Evolutionary conservation across 2,797 vertebrate species (phyloP), one percentile per base, ranked within the genome.

Genomic region (Enteromius argenteus): DNA sequence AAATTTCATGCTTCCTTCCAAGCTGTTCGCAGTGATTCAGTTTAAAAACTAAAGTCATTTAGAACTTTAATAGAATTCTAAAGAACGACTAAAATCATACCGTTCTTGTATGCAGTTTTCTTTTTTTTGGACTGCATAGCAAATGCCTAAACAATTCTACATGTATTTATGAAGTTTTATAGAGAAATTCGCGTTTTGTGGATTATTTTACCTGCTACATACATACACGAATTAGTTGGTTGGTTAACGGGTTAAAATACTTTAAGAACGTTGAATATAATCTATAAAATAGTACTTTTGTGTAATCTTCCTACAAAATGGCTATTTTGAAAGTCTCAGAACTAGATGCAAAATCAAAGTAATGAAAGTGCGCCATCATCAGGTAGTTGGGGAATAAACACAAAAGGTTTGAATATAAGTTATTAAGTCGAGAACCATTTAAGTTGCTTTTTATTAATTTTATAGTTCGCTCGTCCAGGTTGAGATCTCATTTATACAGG

Each of bases 341-440:
- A 21, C 23, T 4, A 35, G 11, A 72, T 46, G 5, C 49, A 32
- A 17, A 11, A 15, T 73, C 11, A 60, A 71, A 49, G 4, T 51
- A 73, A 73, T 64, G 69, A 60, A 62, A 74, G 30, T 64, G 56
- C 56, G 69, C 69, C 80, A 81, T 73, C 80, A 64, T 10, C 56
- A 73, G 80, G 69, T 56, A 35, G 62, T 37, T 44, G 9, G n/a
- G 11, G 14, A 42, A 39, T 5, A 42, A 30, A 77, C n/a, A 42
- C 46, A 75, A 35, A 75, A 8, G 3, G 32, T 56, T 37, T 60
- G 2, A 27, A 39, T 39, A 75, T 17, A 58, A n/a, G 5, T 37
- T 39, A 32, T 46, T 46, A 49, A 49, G 32, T 32, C 32, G 3
- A 32, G 4, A 3, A 23, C 9, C 56, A 1, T 32, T 73, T 30